These are phyloP conservation scores for Drosophila phalerata DNA, from an alignment of 2,888 invertebrate genomes.

Conservation along the genomic window DNA sequence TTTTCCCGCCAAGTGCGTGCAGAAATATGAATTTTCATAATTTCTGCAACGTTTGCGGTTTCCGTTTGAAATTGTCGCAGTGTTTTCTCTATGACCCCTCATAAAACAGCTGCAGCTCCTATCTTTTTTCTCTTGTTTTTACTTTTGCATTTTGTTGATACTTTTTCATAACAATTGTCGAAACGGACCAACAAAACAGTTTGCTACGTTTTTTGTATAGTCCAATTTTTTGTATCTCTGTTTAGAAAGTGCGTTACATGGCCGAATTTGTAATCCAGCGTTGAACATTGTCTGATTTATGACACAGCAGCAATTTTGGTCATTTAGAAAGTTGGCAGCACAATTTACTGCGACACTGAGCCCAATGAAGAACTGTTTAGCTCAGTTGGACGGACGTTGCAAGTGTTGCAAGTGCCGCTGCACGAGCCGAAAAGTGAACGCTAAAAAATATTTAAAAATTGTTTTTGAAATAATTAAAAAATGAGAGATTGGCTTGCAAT, in stretches of 20 bases:
- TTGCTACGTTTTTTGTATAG: slow-evolving; percentile 26
- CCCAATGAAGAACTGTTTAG: slow-evolving; percentile 9
- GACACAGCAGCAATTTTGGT: slow-evolving; percentile 37
- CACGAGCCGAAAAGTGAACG: neutral
- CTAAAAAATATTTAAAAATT: neutral
- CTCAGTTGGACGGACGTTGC: slow-evolving; percentile 26
- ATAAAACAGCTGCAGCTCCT: slow-evolving; percentile 67
- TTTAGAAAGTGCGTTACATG: slow-evolving; percentile 79
- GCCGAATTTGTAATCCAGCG: slow-evolving; percentile 49
- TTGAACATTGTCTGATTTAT: slow-evolving; percentile 63
- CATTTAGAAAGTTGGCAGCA: slow-evolving; percentile 53
- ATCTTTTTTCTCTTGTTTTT: slow-evolving; percentile 21
- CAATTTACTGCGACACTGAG: slow-evolving; percentile 33
- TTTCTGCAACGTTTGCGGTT: slow-evolving; percentile 73
- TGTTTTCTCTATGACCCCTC: slow-evolving; percentile 45
- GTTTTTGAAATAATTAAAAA: too few relatives aligned
- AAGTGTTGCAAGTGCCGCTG: slow-evolving; percentile 18
- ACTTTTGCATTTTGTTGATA: slow-evolving; percentile 31
- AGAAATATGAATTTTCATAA: slow-evolving; percentile 82
- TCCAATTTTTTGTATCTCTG: slow-evolving; percentile 43
- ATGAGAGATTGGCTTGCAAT: neutral
- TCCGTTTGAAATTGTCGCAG: slow-evolving; percentile 40
- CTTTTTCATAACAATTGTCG: slow-evolving; percentile 59
- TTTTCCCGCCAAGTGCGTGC: slow-evolving; percentile 72
- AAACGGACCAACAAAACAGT: slow-evolving; percentile 36